A percentile compares a stretch with the other conserved stretches of the same genome.
Conservation (phyloP, 2,113 vertebrate species). For the Laticauda colubrina region DNA sequence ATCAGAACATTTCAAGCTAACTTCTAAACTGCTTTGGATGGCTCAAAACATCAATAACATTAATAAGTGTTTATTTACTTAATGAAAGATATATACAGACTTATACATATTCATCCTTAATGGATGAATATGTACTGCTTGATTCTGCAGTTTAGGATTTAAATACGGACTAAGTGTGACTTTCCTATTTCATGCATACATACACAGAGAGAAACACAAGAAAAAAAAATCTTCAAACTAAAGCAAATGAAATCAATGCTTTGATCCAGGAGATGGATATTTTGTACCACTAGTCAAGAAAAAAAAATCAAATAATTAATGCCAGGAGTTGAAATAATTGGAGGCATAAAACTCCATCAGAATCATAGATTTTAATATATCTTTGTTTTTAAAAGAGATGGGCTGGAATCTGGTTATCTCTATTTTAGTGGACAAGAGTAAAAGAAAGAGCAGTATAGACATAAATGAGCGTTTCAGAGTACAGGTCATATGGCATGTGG, state of each 20-base stretch:
- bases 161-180: neutral
- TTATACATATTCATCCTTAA: neutral
- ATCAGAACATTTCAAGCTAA: neutral
- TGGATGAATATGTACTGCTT: neutral
- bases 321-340: neutral
- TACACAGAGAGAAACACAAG: neutral
- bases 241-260: neutral
- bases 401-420: constrained; percentile 45
- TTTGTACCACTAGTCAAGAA: neutral
- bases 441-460: constrained; percentile 49
- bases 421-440: constrained; percentile 49
- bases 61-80: neutral
- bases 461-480: constrained; percentile 46
- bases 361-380: neutral
- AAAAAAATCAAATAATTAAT: neutral
- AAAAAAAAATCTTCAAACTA: neutral
- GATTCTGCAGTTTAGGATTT: neutral
- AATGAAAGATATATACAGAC: neutral
- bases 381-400: neutral
- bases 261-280: neutral
- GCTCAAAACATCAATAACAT: neutral
- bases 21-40: neutral
- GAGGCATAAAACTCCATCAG: neutral
- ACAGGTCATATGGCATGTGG: constrained; percentile 41
- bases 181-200: neutral